A percentile compares a stretch with the other conserved stretches of the same genome.
Conservation (phyloP, 2,113 vertebrate species). For the Merops nubicus region DNA sequence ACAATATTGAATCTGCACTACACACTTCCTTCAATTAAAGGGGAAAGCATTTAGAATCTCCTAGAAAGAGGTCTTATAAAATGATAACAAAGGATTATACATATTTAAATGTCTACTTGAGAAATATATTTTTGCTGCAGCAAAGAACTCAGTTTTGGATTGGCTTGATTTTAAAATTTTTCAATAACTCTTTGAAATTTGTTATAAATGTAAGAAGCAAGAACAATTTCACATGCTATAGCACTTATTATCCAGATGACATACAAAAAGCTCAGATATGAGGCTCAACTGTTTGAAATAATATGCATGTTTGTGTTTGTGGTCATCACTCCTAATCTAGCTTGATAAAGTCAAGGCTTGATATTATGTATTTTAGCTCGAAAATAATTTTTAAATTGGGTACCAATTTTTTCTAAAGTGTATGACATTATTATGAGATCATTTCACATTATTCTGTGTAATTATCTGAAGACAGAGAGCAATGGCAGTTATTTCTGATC, state of each 20-base stretch:
- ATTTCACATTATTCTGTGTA: neutral
- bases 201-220: neutral
- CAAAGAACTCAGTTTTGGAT: neutral
- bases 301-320: neutral
- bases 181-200: neutral
- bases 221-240: neutral
- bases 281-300: neutral
- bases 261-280: neutral
- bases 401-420: neutral
- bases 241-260: neutral
- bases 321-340: neutral
- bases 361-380: neutral
- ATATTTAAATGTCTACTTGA: neutral
- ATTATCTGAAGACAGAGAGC: neutral
- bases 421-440: neutral
- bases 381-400: neutral
- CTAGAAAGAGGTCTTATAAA: neutral
- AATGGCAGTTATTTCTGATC: neutral
- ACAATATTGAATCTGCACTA: neutral
- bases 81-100: neutral
- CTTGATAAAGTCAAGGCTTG: neutral
- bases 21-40: neutral
- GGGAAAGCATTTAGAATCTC: neutral
- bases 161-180: neutral
- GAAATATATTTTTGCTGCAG: neutral